These are phyloP conservation scores for Neodontobutis hainanensis DNA, from an alignment of 2,113 vertebrate species.

Conservation along the genomic window DNA sequence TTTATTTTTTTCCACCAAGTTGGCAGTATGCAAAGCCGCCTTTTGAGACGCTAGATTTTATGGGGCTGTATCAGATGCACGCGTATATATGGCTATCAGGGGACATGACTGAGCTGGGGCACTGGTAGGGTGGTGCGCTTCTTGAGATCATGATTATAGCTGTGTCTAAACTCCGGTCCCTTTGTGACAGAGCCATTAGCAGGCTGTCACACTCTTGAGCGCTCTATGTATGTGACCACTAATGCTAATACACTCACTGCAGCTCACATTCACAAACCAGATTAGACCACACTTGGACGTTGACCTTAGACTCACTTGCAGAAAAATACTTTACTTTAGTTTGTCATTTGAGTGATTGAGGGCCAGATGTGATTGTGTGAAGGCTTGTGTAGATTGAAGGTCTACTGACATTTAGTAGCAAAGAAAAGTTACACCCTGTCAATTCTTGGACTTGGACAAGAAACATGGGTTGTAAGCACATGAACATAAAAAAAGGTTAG, in stretches of 20 bases:
- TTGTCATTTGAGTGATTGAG: slow-evolving; percentile 5
- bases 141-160: slow-evolving; percentile 75
- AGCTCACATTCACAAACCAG: slow-evolving; percentile 57
- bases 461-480: not conserved
- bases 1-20: slow-evolving; percentile 35
- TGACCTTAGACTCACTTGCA: slow-evolving; percentile 45
- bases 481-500: slow-evolving; percentile 5
- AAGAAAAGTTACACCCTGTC: slow-evolving; percentile 8
- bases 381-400: slow-evolving; percentile 1
- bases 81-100: slow-evolving; percentile 57
- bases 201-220: slow-evolving; percentile 69
- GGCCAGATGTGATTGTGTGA: slow-evolving; percentile 10
- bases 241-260: slow-evolving; percentile 70
- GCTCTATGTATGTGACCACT: slow-evolving; percentile 61
- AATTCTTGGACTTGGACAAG: not conserved
- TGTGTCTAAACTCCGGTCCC: slow-evolving; percentile 73
- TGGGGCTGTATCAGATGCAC: slow-evolving; percentile 44
- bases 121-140: slow-evolving; percentile 62
- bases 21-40: slow-evolving; percentile 59
- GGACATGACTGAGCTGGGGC: slow-evolving; percentile 59
- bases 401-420: not conserved
- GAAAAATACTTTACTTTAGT: slow-evolving; percentile 10
- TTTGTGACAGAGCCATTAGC: slow-evolving; percentile 76
- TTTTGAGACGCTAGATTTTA: slow-evolving; percentile 58
- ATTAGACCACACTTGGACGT: slow-evolving; percentile 40